Evolutionary conservation across 2,113 vertebrate species (phyloP).

Genomic region (Pollachius pollachius): DNA sequence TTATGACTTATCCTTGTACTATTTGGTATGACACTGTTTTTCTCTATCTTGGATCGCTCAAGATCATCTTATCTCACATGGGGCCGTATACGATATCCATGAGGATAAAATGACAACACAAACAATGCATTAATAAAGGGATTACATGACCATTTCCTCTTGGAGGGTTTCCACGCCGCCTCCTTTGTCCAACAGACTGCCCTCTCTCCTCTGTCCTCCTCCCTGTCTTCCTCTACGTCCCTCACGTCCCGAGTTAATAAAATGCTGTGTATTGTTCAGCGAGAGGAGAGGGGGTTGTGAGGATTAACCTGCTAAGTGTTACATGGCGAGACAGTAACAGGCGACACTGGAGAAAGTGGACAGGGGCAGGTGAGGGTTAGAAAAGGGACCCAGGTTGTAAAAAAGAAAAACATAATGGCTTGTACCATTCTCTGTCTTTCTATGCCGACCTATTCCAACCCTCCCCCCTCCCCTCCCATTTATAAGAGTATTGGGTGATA

Average conservation of each 20-base stretch:
- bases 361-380: slow-evolving; percentile 18
- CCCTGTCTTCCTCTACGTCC: slow-evolving; percentile 18
- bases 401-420: slow-evolving; percentile 46
- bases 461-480: slow-evolving; percentile 16
- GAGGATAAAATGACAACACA: no score
- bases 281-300: neutral
- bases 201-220: neutral
- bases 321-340: slow-evolving; percentile 36
- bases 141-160: no score
- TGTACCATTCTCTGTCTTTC: slow-evolving; percentile 36
- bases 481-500: slow-evolving; percentile 13
- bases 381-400: slow-evolving; percentile 13
- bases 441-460: slow-evolving; percentile 16
- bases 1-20: no score
- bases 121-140: no score
- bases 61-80: no score
- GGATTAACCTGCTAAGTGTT: slow-evolving; percentile 27
- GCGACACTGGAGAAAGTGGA: slow-evolving; percentile 28
- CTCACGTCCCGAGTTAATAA: slow-evolving; percentile 27
- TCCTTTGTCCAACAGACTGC: neutral
- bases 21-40: no score
- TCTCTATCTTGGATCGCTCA: no score
- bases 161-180: neutral
- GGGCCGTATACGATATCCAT: no score
- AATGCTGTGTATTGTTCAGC: slow-evolving; percentile 40